Base-by-base conservation (phyloP, 2,888 invertebrate genomes). In the Himalopsyche japonica region DNA sequence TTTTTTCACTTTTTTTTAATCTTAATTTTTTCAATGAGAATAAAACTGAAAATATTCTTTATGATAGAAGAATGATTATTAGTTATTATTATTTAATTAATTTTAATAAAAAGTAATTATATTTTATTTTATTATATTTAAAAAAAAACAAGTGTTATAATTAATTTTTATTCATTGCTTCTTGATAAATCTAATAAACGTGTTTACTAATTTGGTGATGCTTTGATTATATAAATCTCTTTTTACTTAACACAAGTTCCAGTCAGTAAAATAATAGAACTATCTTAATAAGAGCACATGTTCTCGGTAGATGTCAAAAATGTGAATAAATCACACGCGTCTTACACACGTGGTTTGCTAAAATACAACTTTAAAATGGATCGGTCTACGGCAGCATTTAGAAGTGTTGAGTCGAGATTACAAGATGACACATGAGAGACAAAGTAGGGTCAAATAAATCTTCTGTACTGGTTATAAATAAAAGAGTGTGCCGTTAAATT, bases 381-480 rank as follows among this genome's bases (percentile, higher is more conserved):
- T 57, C 57, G 57, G 57, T 57, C 57, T 57, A 20, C 4, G 7
- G 57, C 8, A 20, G 20, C 57, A 57, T 57, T 57, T 57, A 57
- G 57, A 57, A 57, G 57, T 57, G 57, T 24, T 57, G 57, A 57
- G 57, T 30, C 27, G 32, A 76, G 76, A 79, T 79, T 24, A 43
- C 34, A 18, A 24, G 79, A 37, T 79, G 79, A 79, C 43, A 79
- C 37, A 20, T 20, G 79, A n/a, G 79, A 30, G 32, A 81, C 43
- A 32, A 27, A 70, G 57, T 80, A 79, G 82, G 80, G 64, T 81
- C 81, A 84, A 81, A 82, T 85, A 85, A 85, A 85, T 85, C 85
- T 82, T 85, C 48, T 12, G n/a, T 30, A 30, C 80, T 27, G 79
- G 27, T 12, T 80, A 79, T 79, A 83, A 85, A 85, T 83, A 83